These are phyloP conservation scores for Hypsopygia costalis DNA, from an alignment of 2,888 invertebrate species.

Conservation along the genomic window DNA sequence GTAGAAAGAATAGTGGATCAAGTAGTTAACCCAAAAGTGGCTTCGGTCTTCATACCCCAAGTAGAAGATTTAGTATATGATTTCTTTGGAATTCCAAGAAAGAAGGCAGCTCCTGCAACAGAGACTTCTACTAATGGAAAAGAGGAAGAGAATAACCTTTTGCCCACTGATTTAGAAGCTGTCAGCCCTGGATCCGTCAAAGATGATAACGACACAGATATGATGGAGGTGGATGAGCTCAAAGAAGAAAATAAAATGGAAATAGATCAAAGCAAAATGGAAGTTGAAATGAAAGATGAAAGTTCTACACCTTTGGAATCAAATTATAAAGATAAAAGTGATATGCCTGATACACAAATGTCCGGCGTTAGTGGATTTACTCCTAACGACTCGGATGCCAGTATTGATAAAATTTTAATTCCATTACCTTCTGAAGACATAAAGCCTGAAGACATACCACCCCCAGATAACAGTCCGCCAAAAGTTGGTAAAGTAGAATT, in stretches of 20 bases:
- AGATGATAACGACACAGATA: conserved; percentile 63
- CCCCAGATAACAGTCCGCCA: conserved; percentile 71
- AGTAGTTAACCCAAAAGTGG: conserved; percentile 96
- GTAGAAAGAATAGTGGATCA: conserved; percentile 97
- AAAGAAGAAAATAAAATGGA: conserved; percentile 36
- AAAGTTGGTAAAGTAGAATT: conserved; percentile 45
- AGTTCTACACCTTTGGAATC: conserved; percentile 19
- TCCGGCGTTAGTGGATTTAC: conserved; percentile 72
- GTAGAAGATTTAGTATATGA: conserved; percentile 95
- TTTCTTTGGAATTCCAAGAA: conserved; percentile 89
- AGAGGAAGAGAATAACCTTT: conserved; percentile 75
- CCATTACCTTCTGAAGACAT: conserved; percentile 56
- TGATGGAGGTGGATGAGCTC: conserved; percentile 39
- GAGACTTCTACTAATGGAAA: conserved; percentile 54
- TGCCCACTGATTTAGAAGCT: conserved; percentile 89
- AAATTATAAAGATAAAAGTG: conserved; percentile 60
- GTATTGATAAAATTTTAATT: conserved; percentile 48
- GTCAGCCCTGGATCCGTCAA: conserved; percentile 90
- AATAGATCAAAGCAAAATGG: conserved; percentile 44
- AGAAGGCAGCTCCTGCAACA: conserved; percentile 60
- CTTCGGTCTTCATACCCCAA: conserved; percentile 92
- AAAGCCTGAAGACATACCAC: conserved; percentile 51
- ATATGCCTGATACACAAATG: conserved; percentile 62
- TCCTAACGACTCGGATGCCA: conserved; percentile 44
- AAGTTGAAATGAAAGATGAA: conserved; percentile 36